phyloP scores from a whole-genome alignment of 2,113 vertebrate genomes.

The Brachionichthys hirsutus region DNA sequence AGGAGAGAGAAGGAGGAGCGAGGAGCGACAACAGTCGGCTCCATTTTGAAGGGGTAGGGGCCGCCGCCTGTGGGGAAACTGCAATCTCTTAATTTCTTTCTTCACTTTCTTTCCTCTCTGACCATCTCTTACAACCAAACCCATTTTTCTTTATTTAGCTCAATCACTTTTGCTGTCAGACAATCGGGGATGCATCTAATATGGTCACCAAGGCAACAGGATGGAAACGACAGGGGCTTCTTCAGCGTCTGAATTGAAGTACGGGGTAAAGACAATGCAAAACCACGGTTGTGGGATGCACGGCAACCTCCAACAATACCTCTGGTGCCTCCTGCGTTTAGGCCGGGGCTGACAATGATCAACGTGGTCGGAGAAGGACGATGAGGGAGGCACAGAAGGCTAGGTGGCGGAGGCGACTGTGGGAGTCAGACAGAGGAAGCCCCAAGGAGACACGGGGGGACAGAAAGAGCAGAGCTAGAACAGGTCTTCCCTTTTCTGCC shows the following conservation, averaged over 20 bases:
- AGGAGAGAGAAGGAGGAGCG: slow-evolving; percentile 23
- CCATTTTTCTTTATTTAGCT: slow-evolving; percentile 72
- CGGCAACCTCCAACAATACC: slow-evolving; percentile 31
- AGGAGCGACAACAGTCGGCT: too few relatives aligned
- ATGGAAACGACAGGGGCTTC: slow-evolving; percentile 75
- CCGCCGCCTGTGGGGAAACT: slow-evolving; percentile 34
- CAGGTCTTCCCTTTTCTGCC: slow-evolving; percentile 11
- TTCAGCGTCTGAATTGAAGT: slow-evolving; percentile 77
- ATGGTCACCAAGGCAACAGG: slow-evolving; percentile 82
- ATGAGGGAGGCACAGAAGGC: slow-evolving; percentile 4
- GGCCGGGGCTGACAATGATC: slow-evolving; percentile 22
- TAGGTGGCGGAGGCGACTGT: background rate
- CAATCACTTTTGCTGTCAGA: slow-evolving; percentile 81
- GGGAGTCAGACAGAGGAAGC: background rate
- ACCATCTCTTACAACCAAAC: slow-evolving; percentile 18
- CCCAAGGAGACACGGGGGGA: slow-evolving; percentile 7
- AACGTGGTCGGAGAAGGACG: slow-evolving; percentile 6
- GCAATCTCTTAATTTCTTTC: slow-evolving; percentile 38
- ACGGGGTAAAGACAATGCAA: slow-evolving; percentile 60
- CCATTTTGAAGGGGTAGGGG: slow-evolving; percentile 57
- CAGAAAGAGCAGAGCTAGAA: slow-evolving; percentile 12
- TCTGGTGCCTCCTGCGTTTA: slow-evolving; percentile 32
- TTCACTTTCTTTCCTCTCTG: slow-evolving; percentile 36
- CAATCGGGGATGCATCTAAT: slow-evolving; percentile 83
- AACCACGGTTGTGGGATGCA: slow-evolving; percentile 45